Percentiles rank a stretch among this genome's conserved stretches.
These are phyloP conservation scores for Sogatella furcifera DNA, from an alignment of 1,140 invertebrate genomes.

Conservation along the genomic window DNA sequence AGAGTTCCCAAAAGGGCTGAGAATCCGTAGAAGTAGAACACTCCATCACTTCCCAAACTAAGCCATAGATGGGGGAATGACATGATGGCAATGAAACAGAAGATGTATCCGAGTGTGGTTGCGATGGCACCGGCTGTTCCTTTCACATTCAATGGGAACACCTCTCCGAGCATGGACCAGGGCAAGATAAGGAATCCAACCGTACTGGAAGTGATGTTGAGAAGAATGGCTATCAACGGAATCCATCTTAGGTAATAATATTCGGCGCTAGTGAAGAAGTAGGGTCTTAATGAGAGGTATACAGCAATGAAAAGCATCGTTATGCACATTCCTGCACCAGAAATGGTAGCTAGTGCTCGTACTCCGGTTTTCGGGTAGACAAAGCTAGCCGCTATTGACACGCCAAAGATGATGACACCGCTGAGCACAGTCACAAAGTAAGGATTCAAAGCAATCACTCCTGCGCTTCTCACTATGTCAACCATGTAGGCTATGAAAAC, in stretches of 20 bases:
- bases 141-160: constrained; percentile 33
- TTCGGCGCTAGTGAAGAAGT: background rate
- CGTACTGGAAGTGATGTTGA: constrained; percentile 40
- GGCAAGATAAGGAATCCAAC: constrained; percentile 48
- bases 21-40: constrained; percentile 59
- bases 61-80: constrained; percentile 49
- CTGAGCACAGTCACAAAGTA: constrained; percentile 33
- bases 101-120: constrained; percentile 51
- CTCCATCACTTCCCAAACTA: constrained; percentile 43
- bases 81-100: constrained; percentile 63
- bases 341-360: constrained; percentile 37
- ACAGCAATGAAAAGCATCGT: constrained; percentile 40
- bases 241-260: constrained; percentile 32
- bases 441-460: constrained; percentile 31
- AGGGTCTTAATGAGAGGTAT: constrained; percentile 27
- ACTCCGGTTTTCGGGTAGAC: constrained; percentile 43
- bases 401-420: constrained; percentile 40
- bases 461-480: constrained; percentile 40
- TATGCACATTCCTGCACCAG: constrained; percentile 42
- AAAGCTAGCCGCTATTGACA: constrained; percentile 36
- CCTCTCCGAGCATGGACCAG: constrained; percentile 47
- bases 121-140: constrained; percentile 51
- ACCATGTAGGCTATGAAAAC: constrained; percentile 58
- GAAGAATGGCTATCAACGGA: constrained; percentile 36
- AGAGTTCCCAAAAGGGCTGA: constrained; percentile 54